Conservation (phyloP, 1,140 invertebrate genomes). For the Trichomalopsis sarcophagae region DNA sequence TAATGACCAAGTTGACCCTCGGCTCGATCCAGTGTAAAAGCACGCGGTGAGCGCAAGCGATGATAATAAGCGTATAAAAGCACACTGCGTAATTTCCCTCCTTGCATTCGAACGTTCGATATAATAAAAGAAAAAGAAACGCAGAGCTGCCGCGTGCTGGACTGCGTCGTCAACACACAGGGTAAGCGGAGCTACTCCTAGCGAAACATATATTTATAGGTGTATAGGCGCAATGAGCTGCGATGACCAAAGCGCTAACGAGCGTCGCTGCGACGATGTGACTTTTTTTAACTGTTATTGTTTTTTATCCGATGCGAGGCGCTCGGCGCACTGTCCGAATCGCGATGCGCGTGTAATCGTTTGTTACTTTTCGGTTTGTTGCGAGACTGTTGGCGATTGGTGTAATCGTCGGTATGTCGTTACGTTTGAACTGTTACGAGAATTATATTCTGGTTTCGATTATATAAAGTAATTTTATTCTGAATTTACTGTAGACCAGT, state of each 20-base stretch:
- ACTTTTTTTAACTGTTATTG: not conserved
- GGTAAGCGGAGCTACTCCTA: slow-evolving; percentile 7
- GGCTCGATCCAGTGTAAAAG: slow-evolving; percentile 2
- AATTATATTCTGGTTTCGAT: not conserved
- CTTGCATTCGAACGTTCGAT: slow-evolving; percentile 7
- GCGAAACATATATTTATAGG: slow-evolving; percentile 24
- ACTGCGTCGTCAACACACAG: not conserved
- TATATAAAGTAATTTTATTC: too few relatives aligned
- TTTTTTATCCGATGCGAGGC: not conserved
- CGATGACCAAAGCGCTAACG: slow-evolving; percentile 1
- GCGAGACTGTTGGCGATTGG: not conserved
- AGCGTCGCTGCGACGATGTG: not conserved
- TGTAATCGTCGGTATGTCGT: not conserved
- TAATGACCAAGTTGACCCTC: not conserved
- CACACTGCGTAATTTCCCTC: not conserved
- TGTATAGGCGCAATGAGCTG: not conserved
- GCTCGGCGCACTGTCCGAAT: not conserved
- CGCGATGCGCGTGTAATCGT: not conserved
- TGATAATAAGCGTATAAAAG: slow-evolving; percentile 23
- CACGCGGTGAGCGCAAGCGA: not conserved
- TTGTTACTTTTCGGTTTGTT: not conserved
- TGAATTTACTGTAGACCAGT: not conserved
- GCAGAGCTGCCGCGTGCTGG: not conserved
- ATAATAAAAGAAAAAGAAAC: not conserved
- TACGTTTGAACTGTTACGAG: not conserved